These are phyloP conservation scores for Neelides folsomi DNA, from an alignment of 2,888 invertebrate species.

Conservation along the genomic window DNA sequence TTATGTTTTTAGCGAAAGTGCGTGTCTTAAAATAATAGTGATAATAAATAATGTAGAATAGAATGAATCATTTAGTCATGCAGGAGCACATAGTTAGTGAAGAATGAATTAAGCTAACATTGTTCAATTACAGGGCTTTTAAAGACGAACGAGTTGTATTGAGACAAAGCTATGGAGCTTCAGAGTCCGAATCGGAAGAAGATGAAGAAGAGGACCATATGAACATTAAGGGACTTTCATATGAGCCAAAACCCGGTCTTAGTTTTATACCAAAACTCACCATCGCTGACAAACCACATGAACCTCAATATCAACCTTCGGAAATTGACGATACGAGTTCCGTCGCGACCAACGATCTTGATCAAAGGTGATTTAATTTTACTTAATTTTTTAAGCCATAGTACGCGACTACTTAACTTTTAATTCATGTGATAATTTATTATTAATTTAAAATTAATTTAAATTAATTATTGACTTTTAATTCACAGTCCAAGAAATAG, in stretches of 20 bases:
- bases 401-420: no score
- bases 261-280: slow-evolving; percentile 17
- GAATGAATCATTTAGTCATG: no score
- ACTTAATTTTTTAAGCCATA: no score
- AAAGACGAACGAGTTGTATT: slow-evolving; percentile 25
- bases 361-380: slow-evolving; percentile 3
- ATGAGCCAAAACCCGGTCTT: slow-evolving; percentile 13
- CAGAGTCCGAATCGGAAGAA: slow-evolving; percentile 40
- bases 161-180: slow-evolving; percentile 37
- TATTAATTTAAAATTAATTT: neutral
- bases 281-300: slow-evolving; percentile 16
- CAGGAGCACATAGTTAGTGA: no score
- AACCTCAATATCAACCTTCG: slow-evolving; percentile 22
- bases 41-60: no score
- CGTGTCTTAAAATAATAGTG: no score
- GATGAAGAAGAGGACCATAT: slow-evolving; percentile 39
- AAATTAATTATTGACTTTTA: neutral
- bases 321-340: slow-evolving; percentile 28
- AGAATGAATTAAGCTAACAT: neutral
- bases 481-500: slow-evolving; percentile 12
- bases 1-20: no score
- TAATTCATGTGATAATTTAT: no score
- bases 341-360: slow-evolving; percentile 17
- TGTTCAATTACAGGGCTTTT: slow-evolving; percentile 13
- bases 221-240: slow-evolving; percentile 17